Evolutionary conservation across 35 echinoderm and acorn worm genomes (phyloP).

Genomic region (Amphiura filiformis): DNA sequence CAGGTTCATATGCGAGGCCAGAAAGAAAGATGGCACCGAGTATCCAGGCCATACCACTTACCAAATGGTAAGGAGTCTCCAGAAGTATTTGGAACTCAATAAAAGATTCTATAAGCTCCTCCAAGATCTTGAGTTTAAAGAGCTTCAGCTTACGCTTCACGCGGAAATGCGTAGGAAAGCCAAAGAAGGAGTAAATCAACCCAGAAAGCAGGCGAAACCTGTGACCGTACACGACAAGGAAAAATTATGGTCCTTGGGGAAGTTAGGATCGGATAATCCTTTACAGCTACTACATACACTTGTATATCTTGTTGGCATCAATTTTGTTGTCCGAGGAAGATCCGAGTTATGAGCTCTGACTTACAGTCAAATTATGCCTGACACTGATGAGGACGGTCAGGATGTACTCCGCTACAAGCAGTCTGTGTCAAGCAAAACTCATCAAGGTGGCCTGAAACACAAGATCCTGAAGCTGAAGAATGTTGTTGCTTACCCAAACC

Average conservation of each 20-base stretch:
- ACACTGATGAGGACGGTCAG: neutral
- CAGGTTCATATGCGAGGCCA: neutral
- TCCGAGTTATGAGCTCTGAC: neutral
- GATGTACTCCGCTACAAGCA: neutral
- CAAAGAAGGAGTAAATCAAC: neutral
- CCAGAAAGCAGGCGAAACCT: neutral
- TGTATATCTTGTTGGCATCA: neutral
- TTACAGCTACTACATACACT: neutral
- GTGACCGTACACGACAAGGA: neutral
- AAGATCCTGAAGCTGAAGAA: neutral
- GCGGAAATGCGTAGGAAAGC: neutral
- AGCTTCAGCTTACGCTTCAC: neutral
- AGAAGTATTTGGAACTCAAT: neutral
- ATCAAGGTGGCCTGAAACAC: neutral
- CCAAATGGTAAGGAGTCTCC: neutral
- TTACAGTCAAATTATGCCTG: neutral
- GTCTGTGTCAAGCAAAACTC: neutral
- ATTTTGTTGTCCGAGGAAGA: neutral
- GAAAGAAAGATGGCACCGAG: neutral
- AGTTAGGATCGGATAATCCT: neutral
- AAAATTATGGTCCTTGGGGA: neutral
- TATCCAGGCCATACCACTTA: neutral
- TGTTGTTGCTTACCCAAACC: neutral
- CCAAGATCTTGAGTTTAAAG: neutral
- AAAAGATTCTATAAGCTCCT: neutral